Evolutionary conservation across 2,113 vertebrate species (phyloP).

Genomic region (Spea bombifrons): DNA sequence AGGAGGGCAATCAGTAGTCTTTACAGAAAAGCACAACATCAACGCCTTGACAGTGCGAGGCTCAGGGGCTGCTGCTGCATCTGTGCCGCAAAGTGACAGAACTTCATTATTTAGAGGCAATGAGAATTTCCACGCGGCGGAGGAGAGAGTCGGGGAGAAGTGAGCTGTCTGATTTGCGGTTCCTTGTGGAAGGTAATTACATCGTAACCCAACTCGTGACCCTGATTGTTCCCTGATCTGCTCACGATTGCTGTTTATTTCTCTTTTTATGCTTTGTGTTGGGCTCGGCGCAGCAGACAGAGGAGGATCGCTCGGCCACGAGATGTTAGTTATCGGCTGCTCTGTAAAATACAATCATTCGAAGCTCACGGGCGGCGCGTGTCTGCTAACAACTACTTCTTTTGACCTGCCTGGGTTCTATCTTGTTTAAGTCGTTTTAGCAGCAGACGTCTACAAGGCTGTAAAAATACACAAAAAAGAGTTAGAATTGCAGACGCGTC

Average conservation of each 20-base stretch:
- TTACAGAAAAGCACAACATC: background rate
- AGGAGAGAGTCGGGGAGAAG: constrained; percentile 50
- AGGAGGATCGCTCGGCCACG: background rate
- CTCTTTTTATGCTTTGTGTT: background rate
- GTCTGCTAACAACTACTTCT: background rate
- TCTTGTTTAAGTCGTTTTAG: too few relatives aligned
- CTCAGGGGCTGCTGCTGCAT: background rate
- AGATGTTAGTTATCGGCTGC: constrained; percentile 5
- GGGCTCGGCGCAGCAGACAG: background rate
- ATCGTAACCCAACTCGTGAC: constrained; percentile 66
- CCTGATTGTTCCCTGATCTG: constrained; percentile 64
- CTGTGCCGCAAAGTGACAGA: constrained; percentile 21
- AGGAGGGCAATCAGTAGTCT: background rate
- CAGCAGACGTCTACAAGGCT: too few relatives aligned
- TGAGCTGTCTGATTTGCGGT: constrained; percentile 59
- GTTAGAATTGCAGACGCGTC: too few relatives aligned
- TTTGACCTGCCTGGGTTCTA: too few relatives aligned
- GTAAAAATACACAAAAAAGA: too few relatives aligned
- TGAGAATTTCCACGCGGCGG: constrained; percentile 50
- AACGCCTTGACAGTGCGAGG: background rate
- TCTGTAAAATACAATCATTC: constrained; percentile 1
- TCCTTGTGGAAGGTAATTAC: constrained; percentile 68
- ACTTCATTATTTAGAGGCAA: constrained; percentile 53
- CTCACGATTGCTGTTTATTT: constrained; percentile 58
- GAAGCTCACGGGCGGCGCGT: background rate